These are phyloP conservation scores for Chloromyia formosa DNA, from an alignment of 2,888 invertebrate genomes.

Conservation along the genomic window DNA sequence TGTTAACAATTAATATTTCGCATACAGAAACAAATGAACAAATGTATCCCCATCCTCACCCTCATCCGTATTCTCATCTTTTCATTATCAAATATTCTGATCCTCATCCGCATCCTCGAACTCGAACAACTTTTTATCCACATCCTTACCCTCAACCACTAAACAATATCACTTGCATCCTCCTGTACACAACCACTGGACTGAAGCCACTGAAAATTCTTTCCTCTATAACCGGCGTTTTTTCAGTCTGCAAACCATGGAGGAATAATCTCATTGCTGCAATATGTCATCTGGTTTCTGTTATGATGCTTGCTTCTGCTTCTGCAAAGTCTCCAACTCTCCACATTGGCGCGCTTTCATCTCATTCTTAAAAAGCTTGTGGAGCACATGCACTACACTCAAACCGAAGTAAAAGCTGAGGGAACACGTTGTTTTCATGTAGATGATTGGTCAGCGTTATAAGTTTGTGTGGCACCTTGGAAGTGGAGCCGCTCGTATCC, in stretches of 20 bases:
- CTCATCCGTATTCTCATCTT: no score
- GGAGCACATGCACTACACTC: slow-evolving; percentile 39
- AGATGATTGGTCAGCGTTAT: slow-evolving; percentile 12
- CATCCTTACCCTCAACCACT: no score
- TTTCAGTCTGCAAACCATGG: slow-evolving; percentile 20
- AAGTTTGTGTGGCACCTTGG: background rate
- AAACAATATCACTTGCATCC: no score
- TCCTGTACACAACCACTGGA: no score
- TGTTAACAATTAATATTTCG: no score
- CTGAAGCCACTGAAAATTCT: no score
- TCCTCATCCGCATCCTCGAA: no score
- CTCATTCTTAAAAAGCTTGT: slow-evolving; percentile 1
- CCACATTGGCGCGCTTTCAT: slow-evolving; percentile 28
- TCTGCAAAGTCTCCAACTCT: slow-evolving; percentile 13
- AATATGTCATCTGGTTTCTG: slow-evolving; percentile 16
- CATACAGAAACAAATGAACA: no score
- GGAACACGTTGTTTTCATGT: slow-evolving; percentile 32
- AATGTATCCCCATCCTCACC: no score
- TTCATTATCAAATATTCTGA: no score
- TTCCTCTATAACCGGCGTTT: slow-evolving; percentile 31
- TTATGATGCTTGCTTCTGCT: background rate
- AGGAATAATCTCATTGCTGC: no score
- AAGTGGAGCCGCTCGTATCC: background rate
- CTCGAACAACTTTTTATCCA: no score
- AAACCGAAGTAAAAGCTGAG: background rate